These are phyloP conservation scores for Eubucco bourcierii DNA, from an alignment of 2,113 vertebrate genomes.

Conservation along the genomic window DNA sequence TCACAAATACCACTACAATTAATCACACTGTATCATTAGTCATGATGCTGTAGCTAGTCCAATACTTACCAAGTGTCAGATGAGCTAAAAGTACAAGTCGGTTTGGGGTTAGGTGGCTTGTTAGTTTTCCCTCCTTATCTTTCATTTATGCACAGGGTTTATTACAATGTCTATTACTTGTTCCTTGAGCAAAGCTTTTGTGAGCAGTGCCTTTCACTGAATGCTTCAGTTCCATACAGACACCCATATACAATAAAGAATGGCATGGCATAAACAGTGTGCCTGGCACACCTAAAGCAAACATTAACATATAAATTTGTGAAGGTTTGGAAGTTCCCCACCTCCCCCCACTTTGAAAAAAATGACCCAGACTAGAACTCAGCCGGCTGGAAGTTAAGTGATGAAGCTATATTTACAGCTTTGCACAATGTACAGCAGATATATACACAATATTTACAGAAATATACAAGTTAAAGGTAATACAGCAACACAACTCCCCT, in stretches of 20 bases:
- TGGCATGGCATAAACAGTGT: neutral
- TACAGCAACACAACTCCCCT: too few species aligned
- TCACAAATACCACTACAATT: neutral
- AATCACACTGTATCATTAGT: neutral
- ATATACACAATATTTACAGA: too few species aligned
- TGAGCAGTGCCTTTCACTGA: neutral
- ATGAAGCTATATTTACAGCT: too few species aligned
- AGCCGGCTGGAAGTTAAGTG: too few species aligned
- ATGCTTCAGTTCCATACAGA: neutral
- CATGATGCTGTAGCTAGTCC: neutral
- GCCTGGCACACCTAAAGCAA: neutral
- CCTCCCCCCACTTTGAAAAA: too few species aligned
- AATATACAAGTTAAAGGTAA: too few species aligned
- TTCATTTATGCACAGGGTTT: neutral
- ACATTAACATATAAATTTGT: neutral
- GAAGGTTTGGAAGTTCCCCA: too few species aligned
- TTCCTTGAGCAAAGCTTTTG: neutral
- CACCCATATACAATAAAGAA: neutral
- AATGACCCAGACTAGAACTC: too few species aligned
- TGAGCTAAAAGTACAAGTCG: neutral
- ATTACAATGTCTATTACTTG: neutral
- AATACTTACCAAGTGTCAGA: neutral
- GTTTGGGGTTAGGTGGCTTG: fast-evolving
- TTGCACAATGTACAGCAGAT: too few species aligned
- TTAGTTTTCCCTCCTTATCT: neutral